phyloP scores from a whole-genome alignment of 1,140 invertebrate genomes.

The Drosophila ficusphila region DNA sequence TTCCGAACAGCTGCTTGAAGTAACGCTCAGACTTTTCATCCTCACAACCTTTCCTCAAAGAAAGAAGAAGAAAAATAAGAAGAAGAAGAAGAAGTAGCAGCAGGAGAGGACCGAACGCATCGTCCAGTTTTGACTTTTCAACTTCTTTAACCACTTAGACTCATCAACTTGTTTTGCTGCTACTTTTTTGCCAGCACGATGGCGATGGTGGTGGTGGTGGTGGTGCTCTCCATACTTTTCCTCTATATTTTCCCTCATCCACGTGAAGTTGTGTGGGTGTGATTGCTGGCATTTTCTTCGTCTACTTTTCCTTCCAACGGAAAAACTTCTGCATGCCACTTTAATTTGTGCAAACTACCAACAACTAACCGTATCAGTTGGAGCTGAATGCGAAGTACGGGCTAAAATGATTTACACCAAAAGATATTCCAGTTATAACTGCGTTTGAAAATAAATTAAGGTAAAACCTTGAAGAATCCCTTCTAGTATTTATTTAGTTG shows the following conservation, averaged over 20 bases:
- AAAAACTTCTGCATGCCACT: constrained; percentile 56
- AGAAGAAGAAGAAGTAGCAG: no score
- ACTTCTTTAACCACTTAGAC: constrained; percentile 65
- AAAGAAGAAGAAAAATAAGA: no score
- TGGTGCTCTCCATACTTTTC: constrained; percentile 2
- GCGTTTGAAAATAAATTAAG: background rate
- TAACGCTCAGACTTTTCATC: constrained; percentile 17
- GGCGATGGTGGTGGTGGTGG: no score
- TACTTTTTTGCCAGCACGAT: constrained; percentile 40
- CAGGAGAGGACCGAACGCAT: constrained; percentile 27
- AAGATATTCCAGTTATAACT: background rate
- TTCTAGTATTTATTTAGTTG: no score
- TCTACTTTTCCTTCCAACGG: constrained; percentile 12
- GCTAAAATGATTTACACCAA: background rate
- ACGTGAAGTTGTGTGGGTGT: constrained; percentile 29
- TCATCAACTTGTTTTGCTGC: constrained; percentile 62
- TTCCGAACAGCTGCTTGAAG: constrained; percentile 51
- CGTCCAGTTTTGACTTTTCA: constrained; percentile 62
- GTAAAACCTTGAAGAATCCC: no score
- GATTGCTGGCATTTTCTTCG: constrained; percentile 44
- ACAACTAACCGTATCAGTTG: constrained; percentile 21
- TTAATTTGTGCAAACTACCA: constrained; percentile 55
- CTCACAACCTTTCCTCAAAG: background rate
- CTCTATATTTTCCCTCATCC: constrained; percentile 5
- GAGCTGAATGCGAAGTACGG: background rate